phyloP scores from a whole-genome alignment of 1,140 invertebrate genomes.

The Caenorhabditis elegans region DNA sequence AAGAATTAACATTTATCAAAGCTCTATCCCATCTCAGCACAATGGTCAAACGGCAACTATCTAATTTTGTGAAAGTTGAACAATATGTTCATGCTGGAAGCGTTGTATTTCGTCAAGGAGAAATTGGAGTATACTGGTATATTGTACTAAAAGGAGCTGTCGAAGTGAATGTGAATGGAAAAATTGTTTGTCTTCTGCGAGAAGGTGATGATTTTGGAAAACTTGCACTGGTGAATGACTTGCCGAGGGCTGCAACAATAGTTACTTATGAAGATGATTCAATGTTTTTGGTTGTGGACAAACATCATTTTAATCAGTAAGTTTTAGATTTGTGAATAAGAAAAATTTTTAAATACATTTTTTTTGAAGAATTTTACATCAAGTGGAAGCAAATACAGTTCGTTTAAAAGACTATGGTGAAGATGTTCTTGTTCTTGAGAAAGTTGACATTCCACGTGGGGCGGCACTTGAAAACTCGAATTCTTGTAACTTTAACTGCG shows the following conservation, averaged over 20 bases:
- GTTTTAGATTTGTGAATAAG: slow-evolving; percentile 67
- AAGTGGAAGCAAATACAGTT: slow-evolving; percentile 85
- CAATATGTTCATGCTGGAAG: slow-evolving; percentile 77
- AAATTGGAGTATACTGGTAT: slow-evolving; percentile 85
- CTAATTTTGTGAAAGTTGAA: slow-evolving; percentile 80
- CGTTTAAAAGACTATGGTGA: slow-evolving; percentile 82
- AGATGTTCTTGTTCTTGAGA: slow-evolving; percentile 81
- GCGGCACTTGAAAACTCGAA: slow-evolving; percentile 32
- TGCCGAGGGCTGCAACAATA: slow-evolving; percentile 82
- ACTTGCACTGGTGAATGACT: slow-evolving; percentile 82
- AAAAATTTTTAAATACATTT: slow-evolving; percentile 52
- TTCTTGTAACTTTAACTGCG: slow-evolving; percentile 63
- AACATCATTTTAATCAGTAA: slow-evolving; percentile 83
- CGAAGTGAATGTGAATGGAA: slow-evolving; percentile 82
- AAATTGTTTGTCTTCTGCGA: slow-evolving; percentile 79
- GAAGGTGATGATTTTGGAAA: slow-evolving; percentile 86
- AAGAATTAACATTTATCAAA: slow-evolving; percentile 81
- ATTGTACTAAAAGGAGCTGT: slow-evolving; percentile 82
- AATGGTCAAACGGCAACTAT: slow-evolving; percentile 80
- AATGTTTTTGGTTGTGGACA: slow-evolving; percentile 82
- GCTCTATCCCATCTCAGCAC: slow-evolving; percentile 80
- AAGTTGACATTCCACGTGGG: slow-evolving; percentile 68
- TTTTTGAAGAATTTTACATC: slow-evolving; percentile 68
- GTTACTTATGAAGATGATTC: slow-evolving; percentile 81
- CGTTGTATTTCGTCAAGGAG: slow-evolving; percentile 83